Conservation (phyloP, 2,797 vertebrate species). For the Leptoclinus maculatus region DNA sequence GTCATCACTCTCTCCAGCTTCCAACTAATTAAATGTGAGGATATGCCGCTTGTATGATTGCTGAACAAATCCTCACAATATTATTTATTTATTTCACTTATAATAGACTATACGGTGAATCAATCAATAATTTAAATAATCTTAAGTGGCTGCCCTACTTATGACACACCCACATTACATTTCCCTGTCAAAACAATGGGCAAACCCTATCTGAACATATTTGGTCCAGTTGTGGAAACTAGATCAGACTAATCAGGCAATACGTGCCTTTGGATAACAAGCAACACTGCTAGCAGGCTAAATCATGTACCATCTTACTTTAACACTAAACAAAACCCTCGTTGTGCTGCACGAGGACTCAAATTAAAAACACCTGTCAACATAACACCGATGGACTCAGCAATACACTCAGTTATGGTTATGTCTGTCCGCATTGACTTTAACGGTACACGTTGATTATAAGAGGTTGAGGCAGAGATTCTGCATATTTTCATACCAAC, state of each 20-base stretch:
- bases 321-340: background rate
- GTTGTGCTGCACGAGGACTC: background rate
- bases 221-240: background rate
- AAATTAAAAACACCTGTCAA: slow-evolving; percentile 12
- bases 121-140: background rate
- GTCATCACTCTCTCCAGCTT: slow-evolving; percentile 5
- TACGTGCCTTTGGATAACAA: background rate
- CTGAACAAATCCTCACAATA: background rate
- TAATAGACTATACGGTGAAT: background rate
- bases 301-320: background rate
- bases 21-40: background rate
- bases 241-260: background rate
- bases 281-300: background rate
- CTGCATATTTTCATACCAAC: background rate
- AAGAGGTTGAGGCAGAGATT: background rate
- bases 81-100: background rate
- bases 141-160: background rate
- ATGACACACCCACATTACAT: background rate
- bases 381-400: background rate
- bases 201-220: slow-evolving; percentile 19
- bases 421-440: background rate
- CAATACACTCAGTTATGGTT: background rate
- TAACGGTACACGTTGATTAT: background rate
- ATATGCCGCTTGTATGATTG: background rate
- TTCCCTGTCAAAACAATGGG: background rate